phyloP scores from a whole-genome alignment of 2,113 vertebrate species.

The Xiphias gladius region DNA sequence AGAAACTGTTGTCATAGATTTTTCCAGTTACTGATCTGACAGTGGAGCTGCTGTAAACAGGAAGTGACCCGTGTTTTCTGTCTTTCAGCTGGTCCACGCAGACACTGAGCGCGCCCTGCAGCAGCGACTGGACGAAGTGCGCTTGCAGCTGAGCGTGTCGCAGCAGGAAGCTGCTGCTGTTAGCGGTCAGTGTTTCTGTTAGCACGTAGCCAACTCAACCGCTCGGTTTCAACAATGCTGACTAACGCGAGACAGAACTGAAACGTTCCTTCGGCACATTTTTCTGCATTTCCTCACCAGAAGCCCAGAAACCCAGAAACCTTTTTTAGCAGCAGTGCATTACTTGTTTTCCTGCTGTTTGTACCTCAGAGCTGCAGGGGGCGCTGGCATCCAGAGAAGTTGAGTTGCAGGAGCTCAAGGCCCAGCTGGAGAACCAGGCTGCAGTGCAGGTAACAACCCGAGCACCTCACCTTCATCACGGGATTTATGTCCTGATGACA shows the following conservation, averaged over 20 bases:
- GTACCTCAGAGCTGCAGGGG: slow-evolving; percentile 17
- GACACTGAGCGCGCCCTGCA: slow-evolving; percentile 14
- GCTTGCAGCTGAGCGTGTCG: background rate
- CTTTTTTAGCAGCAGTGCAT: too few relatives aligned
- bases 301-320: too few relatives aligned
- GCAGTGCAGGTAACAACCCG: slow-evolving; percentile 11
- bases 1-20: background rate
- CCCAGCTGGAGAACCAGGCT: slow-evolving; percentile 31
- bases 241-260: too few relatives aligned
- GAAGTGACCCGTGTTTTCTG: background rate
- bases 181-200: slow-evolving; percentile 19
- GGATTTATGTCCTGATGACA: too few relatives aligned
- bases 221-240: background rate
- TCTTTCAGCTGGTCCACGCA: background rate
- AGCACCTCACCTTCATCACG: too few relatives aligned
- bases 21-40: too few relatives aligned
- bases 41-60: background rate
- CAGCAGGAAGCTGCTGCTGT: slow-evolving; percentile 21
- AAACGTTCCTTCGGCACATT: too few relatives aligned
- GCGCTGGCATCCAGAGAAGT: slow-evolving; percentile 20
- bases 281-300: too few relatives aligned
- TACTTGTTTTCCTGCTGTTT: background rate
- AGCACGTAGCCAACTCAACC: background rate
- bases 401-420: slow-evolving; percentile 29
- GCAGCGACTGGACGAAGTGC: background rate